Base-by-base conservation (phyloP, 1,140 invertebrate species). In the Anadara kagoshimensis region DNA sequence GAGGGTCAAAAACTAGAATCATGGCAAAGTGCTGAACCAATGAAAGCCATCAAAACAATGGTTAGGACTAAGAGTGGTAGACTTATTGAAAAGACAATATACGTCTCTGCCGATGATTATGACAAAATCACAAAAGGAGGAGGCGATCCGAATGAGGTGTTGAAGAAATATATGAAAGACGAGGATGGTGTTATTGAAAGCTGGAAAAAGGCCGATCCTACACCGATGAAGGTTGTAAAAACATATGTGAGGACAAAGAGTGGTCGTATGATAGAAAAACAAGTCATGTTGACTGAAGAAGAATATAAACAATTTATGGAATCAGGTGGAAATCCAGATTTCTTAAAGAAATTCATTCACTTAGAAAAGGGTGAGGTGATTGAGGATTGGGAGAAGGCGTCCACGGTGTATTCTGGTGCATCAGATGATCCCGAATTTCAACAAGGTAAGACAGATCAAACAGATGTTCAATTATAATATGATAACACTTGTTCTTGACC, bases 331-430 rank as follows among this genome's bases (percentile, higher is more conserved):
- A 81, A 89, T 63, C 79, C 84, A 0, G 81, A 87, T 16, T 86
- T 86, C 73, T 73, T 89, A 12, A 88, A 88, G 76, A 84, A 83
- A 69, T 88, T 84, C 67, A 80, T 88, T 14, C 74, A 83, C 18
- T 66, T 88, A 20, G 83, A 83, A 18, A 79, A 83, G 65, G 87
- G 86, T 18, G 88, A 88, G 59, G 79, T 75, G 8, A 87, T 88
- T 59, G 88, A 89, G 58, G 78, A 82, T 45, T 88, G 87, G 87
- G 86, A 89, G 71, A 89, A 88, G 53, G 85, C 85, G 0, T 87
- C 86, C 1, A 87, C 87, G 1, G 86, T 89, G 11, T 88, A 86
- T 66, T 83, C 79, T 1, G 83, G 69, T 18, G 75, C 72, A 8
- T 67, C 58, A 12, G 86, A 87, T 63, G 86, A 87, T 54, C 78